Evolutionary conservation across 1,140 invertebrate species (phyloP), one percentile per base, ranked within the genome.

Genomic region (Aphelenchoides avenae): DNA sequence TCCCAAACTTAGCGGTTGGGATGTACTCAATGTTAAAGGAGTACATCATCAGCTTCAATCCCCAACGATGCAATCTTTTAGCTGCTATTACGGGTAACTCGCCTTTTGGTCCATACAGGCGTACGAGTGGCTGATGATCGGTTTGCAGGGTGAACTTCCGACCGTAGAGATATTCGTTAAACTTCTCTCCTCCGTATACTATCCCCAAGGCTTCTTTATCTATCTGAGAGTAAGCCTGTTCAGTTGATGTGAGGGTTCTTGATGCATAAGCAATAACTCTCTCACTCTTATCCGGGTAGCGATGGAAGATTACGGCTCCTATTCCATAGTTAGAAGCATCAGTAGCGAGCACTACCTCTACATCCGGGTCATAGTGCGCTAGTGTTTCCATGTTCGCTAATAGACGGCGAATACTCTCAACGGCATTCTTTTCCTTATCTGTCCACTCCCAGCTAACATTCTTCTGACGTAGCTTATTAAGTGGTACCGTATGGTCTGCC

Each of bases 141-240:
- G 80, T 82, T 20, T 73, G 36, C 15, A 82, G 61, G 3, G 58
- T 64, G 47, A 82, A 80, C 26, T 70, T 54, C 5, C 71, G 54
- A 7, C 78, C 79, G 66, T 70, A 80, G 6, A 82, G 46, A 57
- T 81, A 84, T 42, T 83, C 64, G 51, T 83, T 79, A 63, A 83
- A 83, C 52, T 79, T 63, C 75, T 71, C 61, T 42, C 81, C 54
- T 13, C 77, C 79, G 70, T 75, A 81, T 34, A 82, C 56, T 24
- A 84, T 77, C 3, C 78, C 75, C 9, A 81, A 67, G 0, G 75
- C 81, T 70, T 85, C 83, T 60, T 80, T 80, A 31, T 85, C 81
- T 4, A 82, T 69, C 53, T 82, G 78, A 15, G 72, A 66, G 64
- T 83, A 84, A 11, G 80, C 80, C 57, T 70, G 62, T 66, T 84